Evolutionary conservation across 2,888 invertebrate species (phyloP).

Genomic region (Hoplodrina blanda): DNA sequence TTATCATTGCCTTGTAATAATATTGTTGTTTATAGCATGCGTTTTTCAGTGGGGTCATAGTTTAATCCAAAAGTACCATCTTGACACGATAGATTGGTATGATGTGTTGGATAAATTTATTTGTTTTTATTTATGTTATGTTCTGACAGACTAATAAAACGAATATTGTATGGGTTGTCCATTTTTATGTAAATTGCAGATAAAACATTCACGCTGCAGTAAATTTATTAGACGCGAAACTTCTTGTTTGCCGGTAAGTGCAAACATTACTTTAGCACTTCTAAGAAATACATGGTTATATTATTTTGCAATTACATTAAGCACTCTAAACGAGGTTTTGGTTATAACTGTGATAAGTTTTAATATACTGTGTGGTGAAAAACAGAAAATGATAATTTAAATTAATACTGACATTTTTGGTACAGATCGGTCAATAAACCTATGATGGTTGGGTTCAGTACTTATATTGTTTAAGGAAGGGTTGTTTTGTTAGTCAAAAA

Average conservation of each 20-base stretch:
- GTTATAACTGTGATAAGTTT: slow-evolving; percentile 26
- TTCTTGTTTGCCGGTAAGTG: slow-evolving; percentile 86
- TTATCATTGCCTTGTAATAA: slow-evolving; percentile 62
- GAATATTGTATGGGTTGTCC: slow-evolving; percentile 35
- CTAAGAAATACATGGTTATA: slow-evolving; percentile 46
- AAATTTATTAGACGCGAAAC: slow-evolving; percentile 83
- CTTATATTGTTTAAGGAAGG: slow-evolving; percentile 3
- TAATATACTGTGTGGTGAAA: slow-evolving; percentile 30
- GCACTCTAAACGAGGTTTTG: slow-evolving; percentile 56
- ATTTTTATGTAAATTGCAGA: slow-evolving; percentile 81
- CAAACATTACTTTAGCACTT: slow-evolving; percentile 70
- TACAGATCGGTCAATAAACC: slow-evolving; percentile 24
- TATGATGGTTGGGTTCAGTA: slow-evolving; percentile 33
- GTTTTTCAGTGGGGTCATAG: slow-evolving; percentile 75
- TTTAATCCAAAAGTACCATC: slow-evolving; percentile 60
- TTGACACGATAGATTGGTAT: slow-evolving; percentile 15
- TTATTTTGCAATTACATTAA: slow-evolving; percentile 52
- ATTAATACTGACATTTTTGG: slow-evolving; percentile 10
- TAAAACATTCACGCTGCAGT: slow-evolving; percentile 86
- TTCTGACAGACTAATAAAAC: slow-evolving; percentile 12
- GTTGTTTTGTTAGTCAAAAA: slow-evolving; percentile 17
- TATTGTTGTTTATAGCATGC: slow-evolving; percentile 71
- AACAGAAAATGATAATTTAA: slow-evolving; percentile 4
- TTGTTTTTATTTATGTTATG: slow-evolving; percentile 21
- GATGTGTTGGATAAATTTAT: slow-evolving; percentile 13